phyloP scores from a whole-genome alignment of 2,797 vertebrate species.

The Peromyscus nudipes region DNA sequence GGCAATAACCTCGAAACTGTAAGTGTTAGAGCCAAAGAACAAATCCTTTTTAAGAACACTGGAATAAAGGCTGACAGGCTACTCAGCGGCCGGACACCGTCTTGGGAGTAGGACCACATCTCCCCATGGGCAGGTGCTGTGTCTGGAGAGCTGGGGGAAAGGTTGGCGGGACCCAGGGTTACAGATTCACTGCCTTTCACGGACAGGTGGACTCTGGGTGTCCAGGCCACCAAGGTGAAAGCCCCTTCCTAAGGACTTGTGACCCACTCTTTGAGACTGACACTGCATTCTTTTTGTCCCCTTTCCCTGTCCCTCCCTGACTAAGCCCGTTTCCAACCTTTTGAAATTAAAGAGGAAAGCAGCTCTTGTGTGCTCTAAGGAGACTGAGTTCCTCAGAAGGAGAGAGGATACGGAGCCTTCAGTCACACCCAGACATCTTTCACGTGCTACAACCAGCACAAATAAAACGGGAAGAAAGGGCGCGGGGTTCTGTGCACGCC shows the following conservation, averaged over 20 bases:
- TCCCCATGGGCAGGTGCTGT: constrained; percentile 24
- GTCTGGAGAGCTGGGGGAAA: not conserved
- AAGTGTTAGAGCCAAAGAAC: constrained; percentile 56
- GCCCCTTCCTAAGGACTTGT: constrained; percentile 7
- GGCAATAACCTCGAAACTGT: constrained; percentile 44
- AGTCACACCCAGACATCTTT: constrained; percentile 66
- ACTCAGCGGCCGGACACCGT: not conserved
- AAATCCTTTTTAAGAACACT: constrained; percentile 59
- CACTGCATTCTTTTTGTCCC: constrained; percentile 24
- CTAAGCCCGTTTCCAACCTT: constrained; percentile 59
- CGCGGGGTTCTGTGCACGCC: constrained; percentile 75
- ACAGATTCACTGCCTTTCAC: not conserved
- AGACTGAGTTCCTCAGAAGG: constrained; percentile 52
- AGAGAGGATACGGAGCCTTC: constrained; percentile 56
- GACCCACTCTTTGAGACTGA: constrained; percentile 40
- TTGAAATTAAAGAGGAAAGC: constrained; percentile 76
- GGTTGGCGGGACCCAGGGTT: not conserved
- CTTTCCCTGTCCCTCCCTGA: not conserved
- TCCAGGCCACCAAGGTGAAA: not conserved
- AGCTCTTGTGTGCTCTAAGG: constrained; percentile 58
- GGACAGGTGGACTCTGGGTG: not conserved
- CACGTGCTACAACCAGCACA: constrained; percentile 67
- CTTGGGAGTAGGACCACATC: constrained; percentile 2
- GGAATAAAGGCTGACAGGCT: constrained; percentile 49
- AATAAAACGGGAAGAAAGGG: constrained; percentile 75